phyloP scores from a whole-genome alignment of 2,113 vertebrate species.

The Phrynocephalus versicolor region DNA sequence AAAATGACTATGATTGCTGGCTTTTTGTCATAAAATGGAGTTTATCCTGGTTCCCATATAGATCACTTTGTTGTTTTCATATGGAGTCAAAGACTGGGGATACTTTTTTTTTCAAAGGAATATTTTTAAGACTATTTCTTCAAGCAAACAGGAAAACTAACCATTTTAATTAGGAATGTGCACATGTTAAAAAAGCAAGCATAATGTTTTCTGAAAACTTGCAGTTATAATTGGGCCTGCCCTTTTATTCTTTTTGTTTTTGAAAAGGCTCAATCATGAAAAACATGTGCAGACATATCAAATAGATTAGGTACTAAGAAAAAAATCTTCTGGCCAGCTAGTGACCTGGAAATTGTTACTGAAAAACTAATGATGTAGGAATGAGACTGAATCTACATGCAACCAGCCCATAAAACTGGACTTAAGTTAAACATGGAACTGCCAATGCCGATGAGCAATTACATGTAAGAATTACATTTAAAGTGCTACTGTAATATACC shows the following conservation, averaged over 20 bases:
- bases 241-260: slow-evolving; percentile 50
- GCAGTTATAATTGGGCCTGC: slow-evolving; percentile 34
- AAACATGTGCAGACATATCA: slow-evolving; percentile 39
- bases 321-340: slow-evolving; percentile 49
- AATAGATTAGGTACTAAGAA: slow-evolving; percentile 58
- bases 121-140: background rate
- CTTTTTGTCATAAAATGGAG: slow-evolving; percentile 44
- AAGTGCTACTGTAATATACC: background rate
- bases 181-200: too few species aligned
- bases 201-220: slow-evolving; percentile 11
- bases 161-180: background rate
- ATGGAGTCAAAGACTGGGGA: background rate
- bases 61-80: background rate
- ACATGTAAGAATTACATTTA: slow-evolving; percentile 46
- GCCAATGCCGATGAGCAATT: slow-evolving; percentile 63
- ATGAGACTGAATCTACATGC: slow-evolving; percentile 53
- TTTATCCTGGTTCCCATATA: slow-evolving; percentile 59
- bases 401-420: slow-evolving; percentile 40
- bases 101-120: background rate
- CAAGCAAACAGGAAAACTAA: background rate
- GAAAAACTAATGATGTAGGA: slow-evolving; percentile 67
- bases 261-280: slow-evolving; percentile 44
- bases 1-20: slow-evolving; percentile 59
- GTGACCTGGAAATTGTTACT: slow-evolving; percentile 63
- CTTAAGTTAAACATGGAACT: slow-evolving; percentile 35